These are phyloP conservation scores for Gila orcuttii DNA, from an alignment of 2,113 vertebrate species.

Conservation along the genomic window DNA sequence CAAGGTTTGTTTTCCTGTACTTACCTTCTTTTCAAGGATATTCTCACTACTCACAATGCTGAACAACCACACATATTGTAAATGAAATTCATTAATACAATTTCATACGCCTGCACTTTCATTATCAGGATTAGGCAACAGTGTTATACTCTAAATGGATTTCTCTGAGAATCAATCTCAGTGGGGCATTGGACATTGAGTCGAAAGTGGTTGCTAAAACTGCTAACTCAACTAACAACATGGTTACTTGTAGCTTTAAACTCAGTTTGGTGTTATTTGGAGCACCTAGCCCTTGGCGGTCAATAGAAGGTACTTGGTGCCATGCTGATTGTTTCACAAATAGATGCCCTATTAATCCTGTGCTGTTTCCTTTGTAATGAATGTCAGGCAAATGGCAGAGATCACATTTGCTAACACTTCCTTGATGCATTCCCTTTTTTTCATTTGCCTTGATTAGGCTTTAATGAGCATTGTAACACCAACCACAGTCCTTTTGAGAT, in stretches of 20 bases:
- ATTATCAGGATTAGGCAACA: neutral
- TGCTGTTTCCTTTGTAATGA: slow-evolving; percentile 8
- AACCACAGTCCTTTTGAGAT: neutral
- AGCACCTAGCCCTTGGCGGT: neutral
- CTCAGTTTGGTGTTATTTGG: neutral
- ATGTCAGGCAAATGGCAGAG: slow-evolving; percentile 15
- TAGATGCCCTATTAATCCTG: neutral
- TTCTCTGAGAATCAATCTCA: neutral
- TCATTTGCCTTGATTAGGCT: slow-evolving; percentile 20
- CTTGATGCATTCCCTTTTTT: slow-evolving; percentile 15
- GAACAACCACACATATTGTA: neutral
- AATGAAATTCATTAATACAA: neutral
- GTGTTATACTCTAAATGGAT: neutral
- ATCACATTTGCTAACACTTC: slow-evolving; percentile 35
- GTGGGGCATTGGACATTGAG: neutral
- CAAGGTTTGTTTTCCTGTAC: neutral
- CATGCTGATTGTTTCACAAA: slow-evolving; percentile 5
- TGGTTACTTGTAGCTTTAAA: neutral
- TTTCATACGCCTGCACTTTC: neutral
- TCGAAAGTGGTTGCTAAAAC: neutral
- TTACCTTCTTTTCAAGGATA: neutral
- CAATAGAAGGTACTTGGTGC: slow-evolving; percentile 11
- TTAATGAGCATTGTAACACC: slow-evolving; percentile 29
- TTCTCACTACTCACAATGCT: neutral
- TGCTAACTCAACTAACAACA: neutral